phyloP scores from a whole-genome alignment of 2,113 vertebrate species.

The Nesospiza acunhae region DNA sequence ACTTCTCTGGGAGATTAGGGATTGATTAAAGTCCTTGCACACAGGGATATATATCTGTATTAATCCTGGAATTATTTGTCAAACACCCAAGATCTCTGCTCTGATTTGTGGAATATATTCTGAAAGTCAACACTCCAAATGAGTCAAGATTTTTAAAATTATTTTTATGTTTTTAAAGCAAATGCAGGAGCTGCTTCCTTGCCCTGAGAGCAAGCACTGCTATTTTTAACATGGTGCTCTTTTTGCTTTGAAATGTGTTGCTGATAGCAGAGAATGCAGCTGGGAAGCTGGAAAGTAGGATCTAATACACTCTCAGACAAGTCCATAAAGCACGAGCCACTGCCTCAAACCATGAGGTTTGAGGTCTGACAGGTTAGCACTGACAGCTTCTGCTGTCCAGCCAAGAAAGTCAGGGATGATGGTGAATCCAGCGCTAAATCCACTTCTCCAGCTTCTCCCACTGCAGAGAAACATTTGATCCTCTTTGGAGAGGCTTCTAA shows the following conservation, averaged over 20 bases:
- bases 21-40: slow-evolving; percentile 33
- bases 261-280: not conserved
- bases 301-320: not conserved
- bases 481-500: not conserved
- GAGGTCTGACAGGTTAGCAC: not conserved
- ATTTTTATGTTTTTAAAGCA: not conserved
- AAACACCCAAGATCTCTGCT: not conserved
- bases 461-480: not conserved
- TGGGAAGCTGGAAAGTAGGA: not conserved
- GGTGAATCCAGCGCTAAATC: not conserved
- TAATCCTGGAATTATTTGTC: slow-evolving; percentile 29
- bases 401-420: not conserved
- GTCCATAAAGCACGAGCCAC: not conserved
- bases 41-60: slow-evolving; percentile 21
- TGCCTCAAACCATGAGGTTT: not conserved
- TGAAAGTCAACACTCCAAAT: slow-evolving; percentile 12
- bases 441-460: not conserved
- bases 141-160: not conserved
- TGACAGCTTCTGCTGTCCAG: not conserved
- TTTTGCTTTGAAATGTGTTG: not conserved
- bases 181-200: not conserved
- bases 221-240: not conserved
- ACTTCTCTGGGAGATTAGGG: slow-evolving; percentile 50
- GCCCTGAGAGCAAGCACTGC: not conserved
- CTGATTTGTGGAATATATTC: slow-evolving; percentile 7